A percentile compares a stretch with the other conserved stretches of the same genome.
Conservation (phyloP, 2,888 invertebrate species). For the Drosophila mulleri region DNA sequence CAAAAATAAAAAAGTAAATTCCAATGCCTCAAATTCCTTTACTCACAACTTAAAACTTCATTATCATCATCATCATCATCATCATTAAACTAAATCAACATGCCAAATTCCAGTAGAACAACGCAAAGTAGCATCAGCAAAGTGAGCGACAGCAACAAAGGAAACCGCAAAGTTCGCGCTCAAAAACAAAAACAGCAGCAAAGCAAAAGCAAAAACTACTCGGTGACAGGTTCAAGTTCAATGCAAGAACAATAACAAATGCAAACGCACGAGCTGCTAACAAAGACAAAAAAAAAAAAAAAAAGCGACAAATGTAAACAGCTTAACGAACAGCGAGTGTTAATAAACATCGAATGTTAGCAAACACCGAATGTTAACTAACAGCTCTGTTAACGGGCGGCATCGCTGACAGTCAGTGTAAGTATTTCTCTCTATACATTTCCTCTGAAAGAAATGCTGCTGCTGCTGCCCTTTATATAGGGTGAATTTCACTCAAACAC, state of each 20-base stretch:
- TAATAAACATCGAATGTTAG: background rate
- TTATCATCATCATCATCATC: background rate
- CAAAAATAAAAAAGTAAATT: too few species aligned
- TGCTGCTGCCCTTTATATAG: too few species aligned
- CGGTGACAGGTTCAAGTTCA: conserved; percentile 69
- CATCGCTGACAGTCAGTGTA: too few species aligned
- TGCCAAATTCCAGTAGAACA: background rate
- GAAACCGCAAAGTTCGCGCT: conserved; percentile 46
- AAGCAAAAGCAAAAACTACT: conserved; percentile 21
- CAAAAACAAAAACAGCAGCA: conserved; percentile 30
- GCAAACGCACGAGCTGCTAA: conserved; percentile 10
- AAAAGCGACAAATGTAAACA: conserved; percentile 4
- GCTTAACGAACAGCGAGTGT: conserved; percentile 5
- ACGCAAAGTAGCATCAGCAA: background rate
- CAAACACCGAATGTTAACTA: conserved; percentile 27
- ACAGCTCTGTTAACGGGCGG: conserved; percentile 20
- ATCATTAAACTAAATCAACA: background rate
- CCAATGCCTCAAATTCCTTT: too few species aligned
- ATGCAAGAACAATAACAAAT: conserved; percentile 38
- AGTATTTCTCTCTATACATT: too few species aligned
- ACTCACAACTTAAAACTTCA: background rate
- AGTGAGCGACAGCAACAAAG: background rate
- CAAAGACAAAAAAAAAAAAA: conserved; percentile 12
- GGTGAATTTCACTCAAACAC: too few species aligned
- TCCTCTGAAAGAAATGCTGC: too few species aligned